These are phyloP conservation scores for Lepidonotus clava DNA, from an alignment of 2,888 invertebrate species.

Conservation along the genomic window DNA sequence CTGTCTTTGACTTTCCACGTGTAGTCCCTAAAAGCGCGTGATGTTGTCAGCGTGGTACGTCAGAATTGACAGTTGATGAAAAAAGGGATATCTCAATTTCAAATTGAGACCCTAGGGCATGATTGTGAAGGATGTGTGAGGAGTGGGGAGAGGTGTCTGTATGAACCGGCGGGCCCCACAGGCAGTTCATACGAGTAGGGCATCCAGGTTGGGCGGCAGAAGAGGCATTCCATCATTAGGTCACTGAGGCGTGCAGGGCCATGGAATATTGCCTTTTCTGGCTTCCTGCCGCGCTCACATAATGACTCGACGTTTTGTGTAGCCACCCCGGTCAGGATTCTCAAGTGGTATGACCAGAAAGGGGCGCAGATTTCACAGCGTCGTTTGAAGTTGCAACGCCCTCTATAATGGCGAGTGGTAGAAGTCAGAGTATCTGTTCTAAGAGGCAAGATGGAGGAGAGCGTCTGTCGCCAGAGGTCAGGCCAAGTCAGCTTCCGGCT, in stretches of 20 bases:
- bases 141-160: neutral
- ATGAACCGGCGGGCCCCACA: neutral
- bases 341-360: neutral
- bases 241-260: neutral
- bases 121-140: neutral
- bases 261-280: neutral
- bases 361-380: neutral
- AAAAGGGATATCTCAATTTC: no score
- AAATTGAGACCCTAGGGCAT: no score
- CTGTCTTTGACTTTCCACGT: no score
- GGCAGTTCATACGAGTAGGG: neutral
- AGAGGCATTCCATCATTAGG: neutral
- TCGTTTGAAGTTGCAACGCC: neutral
- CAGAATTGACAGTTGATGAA: no score
- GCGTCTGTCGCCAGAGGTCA: neutral
- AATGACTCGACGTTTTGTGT: conserved; percentile 1
- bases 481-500: neutral
- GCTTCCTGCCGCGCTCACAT: neutral
- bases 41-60: no score
- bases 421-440: conserved; percentile 22
- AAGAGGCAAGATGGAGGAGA: no score
- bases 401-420: neutral
- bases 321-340: neutral
- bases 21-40: no score
- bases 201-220: neutral